These are phyloP conservation scores for Antheraea assamensis DNA, from an alignment of 2,888 invertebrate genomes.

Conservation along the genomic window DNA sequence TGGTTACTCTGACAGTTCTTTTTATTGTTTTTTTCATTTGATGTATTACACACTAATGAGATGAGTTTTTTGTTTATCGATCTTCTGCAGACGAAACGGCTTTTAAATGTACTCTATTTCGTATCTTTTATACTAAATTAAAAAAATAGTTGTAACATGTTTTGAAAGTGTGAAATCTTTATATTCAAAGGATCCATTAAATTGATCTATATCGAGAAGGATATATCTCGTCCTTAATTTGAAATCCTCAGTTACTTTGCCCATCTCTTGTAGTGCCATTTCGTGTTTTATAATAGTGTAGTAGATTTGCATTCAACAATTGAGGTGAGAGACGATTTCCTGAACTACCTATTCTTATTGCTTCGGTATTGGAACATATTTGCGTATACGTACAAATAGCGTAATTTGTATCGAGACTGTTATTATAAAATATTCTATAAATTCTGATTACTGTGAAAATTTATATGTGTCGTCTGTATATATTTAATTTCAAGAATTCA, in stretches of 20 bases:
- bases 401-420: no score
- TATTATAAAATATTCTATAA: background rate
- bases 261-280: background rate
- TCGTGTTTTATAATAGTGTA: slow-evolving; percentile 29
- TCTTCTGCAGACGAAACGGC: background rate
- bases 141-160: no score
- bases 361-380: background rate
- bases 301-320: slow-evolving; percentile 41
- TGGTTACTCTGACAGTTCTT: background rate
- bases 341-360: background rate
- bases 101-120: no score
- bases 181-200: background rate
- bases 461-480: background rate
- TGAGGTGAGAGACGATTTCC: slow-evolving; percentile 37
- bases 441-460: background rate
- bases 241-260: background rate
- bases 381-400: background rate
- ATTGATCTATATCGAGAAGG: background rate
- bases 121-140: no score
- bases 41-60: background rate
- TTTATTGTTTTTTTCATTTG: background rate
- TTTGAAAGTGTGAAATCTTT: background rate
- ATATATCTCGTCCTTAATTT: background rate
- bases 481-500: background rate
- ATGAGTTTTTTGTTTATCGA: background rate